Conservation (phyloP, 2,888 invertebrate species). For the Drosophila kuntzei region DNA sequence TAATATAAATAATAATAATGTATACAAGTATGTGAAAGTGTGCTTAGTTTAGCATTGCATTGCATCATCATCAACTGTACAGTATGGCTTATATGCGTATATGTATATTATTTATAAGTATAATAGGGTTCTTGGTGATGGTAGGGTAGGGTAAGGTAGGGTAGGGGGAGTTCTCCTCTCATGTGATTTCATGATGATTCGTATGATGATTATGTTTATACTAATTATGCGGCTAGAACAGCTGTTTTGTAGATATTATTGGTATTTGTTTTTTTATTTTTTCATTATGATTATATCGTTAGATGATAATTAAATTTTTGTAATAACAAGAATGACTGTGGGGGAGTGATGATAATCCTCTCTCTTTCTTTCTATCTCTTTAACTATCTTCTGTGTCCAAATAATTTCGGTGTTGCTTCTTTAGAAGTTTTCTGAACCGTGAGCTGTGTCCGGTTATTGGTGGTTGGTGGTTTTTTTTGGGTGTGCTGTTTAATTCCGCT, state of each 20-base stretch:
- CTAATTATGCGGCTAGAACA: conserved; percentile 67
- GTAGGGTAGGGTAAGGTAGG: neutral
- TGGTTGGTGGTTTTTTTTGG: conserved; percentile 15
- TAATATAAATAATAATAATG: conserved; percentile 17
- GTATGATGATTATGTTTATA: conserved; percentile 69
- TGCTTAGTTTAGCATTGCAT: conserved; percentile 67
- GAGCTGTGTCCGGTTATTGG: conserved; percentile 2
- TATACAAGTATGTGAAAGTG: conserved; percentile 56
- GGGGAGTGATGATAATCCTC: conserved; percentile 30
- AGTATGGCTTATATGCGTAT: conserved; percentile 70
- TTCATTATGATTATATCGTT: conserved; percentile 50
- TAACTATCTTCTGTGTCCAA: conserved; percentile 3
- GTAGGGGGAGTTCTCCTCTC: conserved; percentile 17
- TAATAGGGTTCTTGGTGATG: conserved; percentile 32
- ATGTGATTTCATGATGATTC: conserved; percentile 35
- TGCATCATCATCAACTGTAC: conserved; percentile 77
- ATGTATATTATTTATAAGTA: conserved; percentile 39
- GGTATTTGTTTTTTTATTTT: conserved; percentile 30
- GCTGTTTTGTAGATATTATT: conserved; percentile 49
- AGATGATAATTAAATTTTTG: conserved; percentile 59
- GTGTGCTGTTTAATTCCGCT: conserved; percentile 20
- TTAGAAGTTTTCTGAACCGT: conserved; percentile 3
- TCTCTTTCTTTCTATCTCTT: conserved; percentile 1
- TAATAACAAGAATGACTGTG: conserved; percentile 68
- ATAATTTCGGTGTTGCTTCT: conserved; percentile 4